These are phyloP conservation scores for Venturia canescens DNA, from an alignment of 1,140 invertebrate species.

Conservation along the genomic window DNA sequence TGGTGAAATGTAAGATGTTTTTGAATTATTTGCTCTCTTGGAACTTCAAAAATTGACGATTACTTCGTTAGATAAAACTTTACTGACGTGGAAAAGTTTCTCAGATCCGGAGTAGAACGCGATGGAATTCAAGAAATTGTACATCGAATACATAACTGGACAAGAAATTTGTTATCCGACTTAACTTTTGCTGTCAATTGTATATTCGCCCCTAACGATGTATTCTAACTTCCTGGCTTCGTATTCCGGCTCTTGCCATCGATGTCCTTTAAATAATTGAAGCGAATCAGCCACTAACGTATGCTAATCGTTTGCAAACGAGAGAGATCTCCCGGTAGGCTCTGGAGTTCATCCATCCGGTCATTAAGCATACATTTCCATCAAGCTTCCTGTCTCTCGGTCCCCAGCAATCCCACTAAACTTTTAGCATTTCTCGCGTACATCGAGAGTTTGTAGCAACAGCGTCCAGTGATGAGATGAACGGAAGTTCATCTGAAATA, in stretches of 20 bases:
- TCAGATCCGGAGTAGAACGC: too few species aligned
- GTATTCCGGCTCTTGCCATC: neutral
- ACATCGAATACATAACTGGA: too few species aligned
- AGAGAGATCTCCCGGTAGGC: neutral
- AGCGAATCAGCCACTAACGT: conserved; percentile 18
- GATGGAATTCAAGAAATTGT: too few species aligned
- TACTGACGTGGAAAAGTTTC: too few species aligned
- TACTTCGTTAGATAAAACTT: too few species aligned
- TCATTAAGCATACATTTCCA: conserved; percentile 23
- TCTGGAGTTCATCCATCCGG: conserved; percentile 27
- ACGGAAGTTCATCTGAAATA: too few species aligned
- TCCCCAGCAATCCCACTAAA: neutral
- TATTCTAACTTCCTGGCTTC: neutral
- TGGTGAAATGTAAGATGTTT: too few species aligned
- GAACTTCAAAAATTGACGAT: too few species aligned
- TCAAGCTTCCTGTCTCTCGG: neutral
- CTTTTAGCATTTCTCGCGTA: neutral
- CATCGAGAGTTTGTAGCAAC: neutral
- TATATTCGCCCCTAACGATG: too few species aligned
- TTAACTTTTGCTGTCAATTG: neutral
- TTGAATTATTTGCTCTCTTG: too few species aligned
- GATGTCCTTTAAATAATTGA: conserved; percentile 8
- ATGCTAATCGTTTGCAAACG: conserved; percentile 31
- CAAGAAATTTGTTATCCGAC: too few species aligned
- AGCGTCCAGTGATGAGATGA: too few species aligned